These are phyloP conservation scores for Tetramorium alpestre DNA, from an alignment of 1,140 invertebrate genomes.

Conservation along the genomic window DNA sequence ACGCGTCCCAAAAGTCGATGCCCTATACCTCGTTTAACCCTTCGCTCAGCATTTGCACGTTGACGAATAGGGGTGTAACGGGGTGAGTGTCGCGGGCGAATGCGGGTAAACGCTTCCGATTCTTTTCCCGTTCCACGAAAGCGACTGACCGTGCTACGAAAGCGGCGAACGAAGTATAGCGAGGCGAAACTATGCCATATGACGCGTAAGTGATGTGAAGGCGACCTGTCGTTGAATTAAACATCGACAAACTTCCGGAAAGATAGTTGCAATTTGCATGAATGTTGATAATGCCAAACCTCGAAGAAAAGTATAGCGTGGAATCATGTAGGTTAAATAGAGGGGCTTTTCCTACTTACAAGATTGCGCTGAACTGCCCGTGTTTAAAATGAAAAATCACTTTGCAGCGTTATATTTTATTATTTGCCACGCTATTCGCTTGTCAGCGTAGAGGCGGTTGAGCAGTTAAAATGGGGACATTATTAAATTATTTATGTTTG, in stretches of 20 bases:
- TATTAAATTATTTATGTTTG: neutral
- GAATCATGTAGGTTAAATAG: neutral
- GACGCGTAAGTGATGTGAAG: slow-evolving; percentile 9
- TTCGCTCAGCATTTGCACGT: slow-evolving; percentile 15
- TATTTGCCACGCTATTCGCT: neutral
- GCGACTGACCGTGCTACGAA: neutral
- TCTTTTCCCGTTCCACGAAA: neutral
- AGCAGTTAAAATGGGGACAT: neutral
- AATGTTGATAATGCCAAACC: slow-evolving; percentile 19
- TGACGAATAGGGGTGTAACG: slow-evolving; percentile 17
- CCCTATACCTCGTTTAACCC: slow-evolving; percentile 50
- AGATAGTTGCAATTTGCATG: slow-evolving; percentile 27
- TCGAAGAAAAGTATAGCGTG: neutral
- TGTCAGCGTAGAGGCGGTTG: neutral
- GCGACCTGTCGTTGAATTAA: slow-evolving; percentile 50
- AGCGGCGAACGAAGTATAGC: neutral
- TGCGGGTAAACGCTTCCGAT: neutral
- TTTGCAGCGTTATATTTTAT: neutral
- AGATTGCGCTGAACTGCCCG: neutral
- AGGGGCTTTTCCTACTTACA: neutral
- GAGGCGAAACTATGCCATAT: slow-evolving; percentile 27
- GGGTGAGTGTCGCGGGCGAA: neutral
- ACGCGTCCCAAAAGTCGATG: slow-evolving; percentile 65
- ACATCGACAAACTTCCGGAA: slow-evolving; percentile 42
- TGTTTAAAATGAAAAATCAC: neutral